Percentiles rank a stretch among this genome's conserved stretches.
Conservation (phyloP, 2,888 invertebrate genomes). For the Mimachlamys varia region DNA sequence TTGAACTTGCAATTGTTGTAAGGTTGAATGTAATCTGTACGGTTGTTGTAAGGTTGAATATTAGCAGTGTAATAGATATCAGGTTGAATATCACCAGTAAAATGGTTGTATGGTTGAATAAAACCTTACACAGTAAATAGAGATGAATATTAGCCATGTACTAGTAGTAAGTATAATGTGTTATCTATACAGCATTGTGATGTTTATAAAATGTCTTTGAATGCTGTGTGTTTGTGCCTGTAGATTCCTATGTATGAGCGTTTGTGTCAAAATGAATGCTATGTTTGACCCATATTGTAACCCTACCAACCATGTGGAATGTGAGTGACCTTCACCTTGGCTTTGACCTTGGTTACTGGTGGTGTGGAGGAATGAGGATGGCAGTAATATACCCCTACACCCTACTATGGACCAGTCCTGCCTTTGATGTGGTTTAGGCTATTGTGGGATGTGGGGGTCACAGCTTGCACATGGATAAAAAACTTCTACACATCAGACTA, state of each 20-base stretch:
- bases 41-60: neutral
- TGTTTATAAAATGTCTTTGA: neutral
- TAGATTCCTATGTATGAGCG: neutral
- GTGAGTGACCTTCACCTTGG: neutral
- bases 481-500: neutral
- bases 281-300: neutral
- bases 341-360: constrained; percentile 25
- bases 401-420: neutral
- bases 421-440: neutral
- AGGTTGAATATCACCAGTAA: neutral
- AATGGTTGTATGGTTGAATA: neutral
- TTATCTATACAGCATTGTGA: neutral
- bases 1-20: neutral
- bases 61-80: neutral
- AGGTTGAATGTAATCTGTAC: neutral
- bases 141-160: too few relatives aligned
- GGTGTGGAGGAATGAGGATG: constrained; percentile 14
- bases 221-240: neutral
- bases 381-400: neutral
- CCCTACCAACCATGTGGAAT: neutral
- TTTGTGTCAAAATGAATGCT: neutral
- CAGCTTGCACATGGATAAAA: neutral
- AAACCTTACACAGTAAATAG: too few relatives aligned
- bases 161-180: too few relatives aligned
- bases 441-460: constrained; percentile 14